Base-by-base conservation (phyloP, 2,888 invertebrate genomes). In the Eumerus sabulonum region DNA sequence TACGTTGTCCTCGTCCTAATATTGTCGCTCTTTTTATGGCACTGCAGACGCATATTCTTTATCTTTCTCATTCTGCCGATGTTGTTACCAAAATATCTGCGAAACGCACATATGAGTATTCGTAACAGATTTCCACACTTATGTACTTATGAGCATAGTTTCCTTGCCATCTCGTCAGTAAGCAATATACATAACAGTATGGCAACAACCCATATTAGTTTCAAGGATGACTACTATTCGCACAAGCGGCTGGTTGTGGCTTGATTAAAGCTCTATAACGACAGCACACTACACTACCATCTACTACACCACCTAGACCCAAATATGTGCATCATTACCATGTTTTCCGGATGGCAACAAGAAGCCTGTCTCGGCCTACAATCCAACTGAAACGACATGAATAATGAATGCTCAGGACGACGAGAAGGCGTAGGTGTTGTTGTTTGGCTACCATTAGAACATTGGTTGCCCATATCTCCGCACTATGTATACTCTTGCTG, bases 31-130 rank as follows among this genome's bases (percentile, higher is more conserved):
- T 68, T 73, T 77, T 74, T 70, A 74, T 60, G 44, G 74, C 50
- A 74, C 42, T 64, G 54, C 64, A 70, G 60, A 64, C 79, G 79
- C 74, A 79, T 74, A 79, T 74, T 68, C 79, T 74, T 79, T 74
- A 74, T 70, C 79, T 74, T 68, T 70, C 74, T 74, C 79, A 12
- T 79, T 70, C 57, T 57, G 13, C 57, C 62, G 53, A 73, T 40
- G 13, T 13, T 62, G 16, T 38, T 76, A 67, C 67, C 68, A 53
- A 79, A 64, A 79, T 27, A 60, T 79, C 59, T 74, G 59, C 59
- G 64, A 68, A 53, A 79, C 79, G 79, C 74, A 79, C 44, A 79
- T 68, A 63, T 56, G 36, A 51, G 17, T n/a, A n/a, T n/a, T n/a
- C 27, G 3, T 27, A 27, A 27, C 27, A 27, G 27, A 27, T 27